Evolutionary conservation across 1,140 invertebrate species (phyloP).

Genomic region (Panagrolaimus sp.): DNA sequence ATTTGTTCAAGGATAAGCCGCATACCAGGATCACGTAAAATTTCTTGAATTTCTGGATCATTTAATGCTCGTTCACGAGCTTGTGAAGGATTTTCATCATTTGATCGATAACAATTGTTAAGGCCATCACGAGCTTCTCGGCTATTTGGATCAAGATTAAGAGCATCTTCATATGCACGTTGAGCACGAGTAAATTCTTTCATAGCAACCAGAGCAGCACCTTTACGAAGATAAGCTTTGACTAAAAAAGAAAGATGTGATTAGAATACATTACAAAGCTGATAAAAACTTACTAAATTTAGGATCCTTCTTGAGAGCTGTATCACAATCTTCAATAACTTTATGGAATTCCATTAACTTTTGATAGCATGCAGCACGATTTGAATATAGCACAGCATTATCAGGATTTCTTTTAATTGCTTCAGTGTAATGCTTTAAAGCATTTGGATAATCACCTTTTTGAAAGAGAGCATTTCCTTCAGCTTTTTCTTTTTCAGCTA

Average conservation of each 20-base stretch:
- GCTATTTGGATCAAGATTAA: slow-evolving; percentile 86
- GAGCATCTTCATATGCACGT: slow-evolving; percentile 81
- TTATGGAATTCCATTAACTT: slow-evolving; percentile 85
- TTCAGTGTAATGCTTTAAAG: slow-evolving; percentile 89
- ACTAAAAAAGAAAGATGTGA: slow-evolving; percentile 63
- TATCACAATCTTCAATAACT: slow-evolving; percentile 93
- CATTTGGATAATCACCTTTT: slow-evolving; percentile 79
- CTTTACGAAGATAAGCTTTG: slow-evolving; percentile 94
- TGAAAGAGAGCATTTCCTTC: slow-evolving; percentile 64
- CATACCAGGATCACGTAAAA: slow-evolving; percentile 97
- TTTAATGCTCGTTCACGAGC: slow-evolving; percentile 85
- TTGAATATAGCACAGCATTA: slow-evolving; percentile 92
- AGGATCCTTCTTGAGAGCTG: slow-evolving; percentile 85
- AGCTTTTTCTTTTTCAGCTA: slow-evolving; percentile 88
- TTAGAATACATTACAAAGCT: slow-evolving; percentile 10
- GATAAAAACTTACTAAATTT: slow-evolving; percentile 71
- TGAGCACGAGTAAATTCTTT: slow-evolving; percentile 78
- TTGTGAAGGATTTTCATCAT: slow-evolving; percentile 84
- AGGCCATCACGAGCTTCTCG: slow-evolving; percentile 88
- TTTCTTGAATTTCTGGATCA: slow-evolving; percentile 93
- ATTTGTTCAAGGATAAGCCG: slow-evolving; percentile 95
- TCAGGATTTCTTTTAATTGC: slow-evolving; percentile 92
- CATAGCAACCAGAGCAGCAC: slow-evolving; percentile 79
- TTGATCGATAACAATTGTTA: slow-evolving; percentile 72
- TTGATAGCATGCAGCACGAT: slow-evolving; percentile 82